Percentiles rank a stretch among this genome's conserved stretches.
Conservation (phyloP, 2,797 vertebrate species). For the Sparidentex hasta region DNA sequence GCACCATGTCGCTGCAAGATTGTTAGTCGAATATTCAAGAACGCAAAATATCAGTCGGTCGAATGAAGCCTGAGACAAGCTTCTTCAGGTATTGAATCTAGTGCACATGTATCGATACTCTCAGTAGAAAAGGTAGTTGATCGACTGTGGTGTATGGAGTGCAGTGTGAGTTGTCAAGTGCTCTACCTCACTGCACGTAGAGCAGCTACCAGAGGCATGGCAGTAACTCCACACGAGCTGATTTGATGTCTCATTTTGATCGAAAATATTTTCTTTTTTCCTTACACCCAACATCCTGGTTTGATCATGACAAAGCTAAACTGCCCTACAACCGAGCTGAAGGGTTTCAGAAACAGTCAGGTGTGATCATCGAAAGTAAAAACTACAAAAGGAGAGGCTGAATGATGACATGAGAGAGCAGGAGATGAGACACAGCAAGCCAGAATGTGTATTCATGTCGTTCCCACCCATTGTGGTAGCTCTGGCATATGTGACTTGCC, state of each 20-base stretch:
- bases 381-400: not conserved
- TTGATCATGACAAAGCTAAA: not conserved
- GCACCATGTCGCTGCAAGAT: constrained; percentile 2
- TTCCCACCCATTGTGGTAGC: constrained; percentile 52
- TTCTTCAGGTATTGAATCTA: not conserved
- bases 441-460: not conserved
- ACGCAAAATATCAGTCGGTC: not conserved
- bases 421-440: not conserved
- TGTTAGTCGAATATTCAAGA: constrained; percentile 4
- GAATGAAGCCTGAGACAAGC: not conserved
- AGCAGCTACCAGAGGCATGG: not conserved
- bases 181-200: not conserved
- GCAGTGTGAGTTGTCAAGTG: not conserved
- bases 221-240: not conserved
- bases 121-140: not conserved
- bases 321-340: not conserved
- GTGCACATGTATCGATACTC: not conserved
- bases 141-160: not conserved
- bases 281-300: not conserved
- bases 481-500: constrained; percentile 35
- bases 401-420: not conserved
- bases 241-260: constrained; percentile 3
- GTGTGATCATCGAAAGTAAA: constrained; percentile 1
- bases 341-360: not conserved
- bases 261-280: not conserved